Evolutionary conservation across 2,797 vertebrate species (phyloP).

Genomic region (Darevskia mixta): DNA sequence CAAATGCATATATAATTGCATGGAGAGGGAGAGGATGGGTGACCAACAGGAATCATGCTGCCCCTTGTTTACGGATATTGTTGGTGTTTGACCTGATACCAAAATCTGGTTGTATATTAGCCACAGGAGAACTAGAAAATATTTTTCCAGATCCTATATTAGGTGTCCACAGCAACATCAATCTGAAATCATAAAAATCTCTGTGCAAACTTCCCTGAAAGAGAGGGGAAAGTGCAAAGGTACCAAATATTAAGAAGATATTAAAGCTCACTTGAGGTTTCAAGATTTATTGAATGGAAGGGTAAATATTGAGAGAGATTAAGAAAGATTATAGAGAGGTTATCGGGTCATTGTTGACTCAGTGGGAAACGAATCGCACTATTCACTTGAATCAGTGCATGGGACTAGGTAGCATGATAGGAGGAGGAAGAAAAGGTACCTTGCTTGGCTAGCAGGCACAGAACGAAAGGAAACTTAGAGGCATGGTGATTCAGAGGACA

Average conservation of each 20-base stretch:
- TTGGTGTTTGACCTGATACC: not conserved
- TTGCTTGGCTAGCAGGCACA: not conserved
- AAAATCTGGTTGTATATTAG: not conserved
- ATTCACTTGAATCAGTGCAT: slow-evolving; percentile 55
- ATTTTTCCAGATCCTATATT: slow-evolving; percentile 4
- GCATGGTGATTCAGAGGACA: not conserved
- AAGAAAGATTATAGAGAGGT: slow-evolving; percentile 65
- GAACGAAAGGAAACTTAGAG: not conserved
- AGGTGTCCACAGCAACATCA: slow-evolving; percentile 5
- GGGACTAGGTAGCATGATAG: not conserved
- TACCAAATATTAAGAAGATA: slow-evolving; percentile 54
- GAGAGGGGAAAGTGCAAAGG: slow-evolving; percentile 37
- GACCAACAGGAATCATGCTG: not conserved
- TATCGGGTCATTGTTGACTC: slow-evolving; percentile 62
- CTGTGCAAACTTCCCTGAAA: slow-evolving; percentile 33
- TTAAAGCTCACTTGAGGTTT: slow-evolving; percentile 38
- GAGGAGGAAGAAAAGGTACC: not conserved
- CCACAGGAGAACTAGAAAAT: not conserved
- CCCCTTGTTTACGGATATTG: not conserved
- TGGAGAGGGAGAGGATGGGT: not conserved
- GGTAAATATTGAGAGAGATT: slow-evolving; percentile 71
- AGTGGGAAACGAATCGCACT: slow-evolving; percentile 54
- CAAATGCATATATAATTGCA: not conserved
- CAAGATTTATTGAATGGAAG: slow-evolving; percentile 53
- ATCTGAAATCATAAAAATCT: slow-evolving; percentile 34